Evolutionary conservation across 2,888 invertebrate genomes (phyloP).

Genomic region (Subacronicta megacephala): DNA sequence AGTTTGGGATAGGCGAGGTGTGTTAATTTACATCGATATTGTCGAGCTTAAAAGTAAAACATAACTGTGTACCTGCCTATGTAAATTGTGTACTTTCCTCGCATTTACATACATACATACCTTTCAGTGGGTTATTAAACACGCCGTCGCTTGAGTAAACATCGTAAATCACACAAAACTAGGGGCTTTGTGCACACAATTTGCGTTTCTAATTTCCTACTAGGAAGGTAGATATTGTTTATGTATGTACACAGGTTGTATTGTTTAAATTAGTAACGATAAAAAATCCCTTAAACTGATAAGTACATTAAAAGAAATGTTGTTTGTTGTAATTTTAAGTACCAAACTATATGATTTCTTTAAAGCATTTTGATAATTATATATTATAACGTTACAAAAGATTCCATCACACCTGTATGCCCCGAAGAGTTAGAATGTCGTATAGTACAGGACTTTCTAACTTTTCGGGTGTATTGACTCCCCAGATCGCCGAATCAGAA

Average conservation of each 20-base stretch:
- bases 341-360: background rate
- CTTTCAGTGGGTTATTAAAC: slow-evolving; percentile 81
- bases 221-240: slow-evolving; percentile 59
- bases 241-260: slow-evolving; percentile 47
- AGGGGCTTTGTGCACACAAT: slow-evolving; percentile 76
- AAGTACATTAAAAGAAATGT: background rate
- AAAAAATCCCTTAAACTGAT: background rate
- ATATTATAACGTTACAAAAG: too few species aligned
- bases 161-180: slow-evolving; percentile 83
- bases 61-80: slow-evolving; percentile 52
- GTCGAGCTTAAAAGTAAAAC: slow-evolving; percentile 49
- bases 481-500: too few species aligned
- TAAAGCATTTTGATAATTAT: background rate
- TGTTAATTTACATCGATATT: slow-evolving; percentile 50
- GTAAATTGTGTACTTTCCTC: slow-evolving; percentile 68
- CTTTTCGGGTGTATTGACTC: too few species aligned
- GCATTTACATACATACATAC: slow-evolving; percentile 71
- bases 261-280: slow-evolving; percentile 31
- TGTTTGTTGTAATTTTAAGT: too few species aligned
- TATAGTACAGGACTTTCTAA: too few species aligned
- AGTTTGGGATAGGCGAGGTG: slow-evolving; percentile 10
- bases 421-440: too few species aligned
- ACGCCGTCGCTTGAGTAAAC: slow-evolving; percentile 77
- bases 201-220: slow-evolving; percentile 80
- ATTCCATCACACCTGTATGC: too few species aligned